A percentile compares a stretch with the other conserved stretches of the same genome.
These are phyloP conservation scores for Trididemnum nubilum DNA, from an alignment of 23 tunicate genomes.

Conservation along the genomic window DNA sequence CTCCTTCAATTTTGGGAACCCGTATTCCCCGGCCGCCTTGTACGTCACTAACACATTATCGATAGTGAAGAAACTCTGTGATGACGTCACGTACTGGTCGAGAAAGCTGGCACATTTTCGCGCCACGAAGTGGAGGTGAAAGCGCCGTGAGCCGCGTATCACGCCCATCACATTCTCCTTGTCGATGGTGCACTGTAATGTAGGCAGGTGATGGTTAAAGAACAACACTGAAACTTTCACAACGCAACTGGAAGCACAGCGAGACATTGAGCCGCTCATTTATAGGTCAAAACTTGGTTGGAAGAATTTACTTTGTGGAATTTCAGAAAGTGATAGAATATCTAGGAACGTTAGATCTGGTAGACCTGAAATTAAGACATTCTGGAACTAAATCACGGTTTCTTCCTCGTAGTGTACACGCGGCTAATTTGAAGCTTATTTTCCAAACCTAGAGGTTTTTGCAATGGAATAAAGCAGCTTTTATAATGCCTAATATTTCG, in stretches of 20 bases:
- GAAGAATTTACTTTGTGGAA: too few species aligned
- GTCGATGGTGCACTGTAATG: slow-evolving; percentile 66
- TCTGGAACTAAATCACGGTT: too few species aligned
- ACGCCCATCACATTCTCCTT: slow-evolving; percentile 57
- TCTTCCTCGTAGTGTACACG: too few species aligned
- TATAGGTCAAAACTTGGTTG: too few species aligned
- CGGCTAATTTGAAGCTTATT: too few species aligned
- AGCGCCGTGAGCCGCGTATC: slow-evolving; percentile 38
- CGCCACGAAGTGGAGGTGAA: slow-evolving; percentile 46
- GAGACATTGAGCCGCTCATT: neutral
- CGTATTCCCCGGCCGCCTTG: slow-evolving; percentile 45
- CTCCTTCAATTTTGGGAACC: slow-evolving; percentile 43
- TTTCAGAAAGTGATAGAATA: too few species aligned
- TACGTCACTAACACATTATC: slow-evolving; percentile 56
- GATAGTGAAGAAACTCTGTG: slow-evolving; percentile 35
- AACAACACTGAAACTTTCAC: neutral
- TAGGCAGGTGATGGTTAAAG: too few species aligned
- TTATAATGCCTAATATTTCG: too few species aligned
- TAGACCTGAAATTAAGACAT: too few species aligned
- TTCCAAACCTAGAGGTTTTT: too few species aligned
- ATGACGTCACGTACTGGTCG: slow-evolving; percentile 31
- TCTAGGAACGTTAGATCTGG: too few species aligned
- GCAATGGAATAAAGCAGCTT: too few species aligned
- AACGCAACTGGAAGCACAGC: neutral
- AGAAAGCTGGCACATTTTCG: slow-evolving; percentile 55